Base-by-base conservation (phyloP, 2,888 invertebrate species). In the Tetranychus piercei region DNA sequence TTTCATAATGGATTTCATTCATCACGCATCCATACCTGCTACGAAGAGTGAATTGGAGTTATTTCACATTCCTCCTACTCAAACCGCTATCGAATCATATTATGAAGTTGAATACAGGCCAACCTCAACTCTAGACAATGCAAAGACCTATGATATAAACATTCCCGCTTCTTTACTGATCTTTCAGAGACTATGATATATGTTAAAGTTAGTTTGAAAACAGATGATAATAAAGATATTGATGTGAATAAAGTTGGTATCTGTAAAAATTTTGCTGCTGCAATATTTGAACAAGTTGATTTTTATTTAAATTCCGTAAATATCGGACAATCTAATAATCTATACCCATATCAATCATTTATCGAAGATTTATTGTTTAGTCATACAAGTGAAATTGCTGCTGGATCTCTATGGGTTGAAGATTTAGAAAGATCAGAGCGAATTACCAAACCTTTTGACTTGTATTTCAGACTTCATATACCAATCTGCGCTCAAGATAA, bases 61-160 rank as follows among this genome's bases (percentile, higher is more conserved):
- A 7, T 71, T 71, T 71, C 18, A 15, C 18, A 23, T 71, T 18
- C 71, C 71, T 6, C 71, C 22, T 6, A 71, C 71, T 8, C 71
- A 71, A 71, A 44, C 44, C 5, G 18, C 34, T 23, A 20, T 71
- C 23, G 44, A 71, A 15, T 23, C 71, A 8, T 71, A 23, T 23
- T 44, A 43, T 71, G 71, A 71, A 71, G 44, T n/a, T n/a, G 22
- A 20, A 71, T 71, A 23, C 18, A 15, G 71, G 9, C 71, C 71
- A 6, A 44, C 67, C 6, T 6, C 66, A 6, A 66, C 66, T 8
- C 6, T 66, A 20, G 66, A 66, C 18, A 20, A 18, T 6, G 22
- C 66, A 66, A 66, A 66, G 18, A 66, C 6, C 6, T 8, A 8
- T 8, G 66, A 66, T 18, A 66, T 66, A 18, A 6, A 7, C 6